phyloP scores from a whole-genome alignment of 2,797 vertebrate species.

The Diplodus puntazzo region DNA sequence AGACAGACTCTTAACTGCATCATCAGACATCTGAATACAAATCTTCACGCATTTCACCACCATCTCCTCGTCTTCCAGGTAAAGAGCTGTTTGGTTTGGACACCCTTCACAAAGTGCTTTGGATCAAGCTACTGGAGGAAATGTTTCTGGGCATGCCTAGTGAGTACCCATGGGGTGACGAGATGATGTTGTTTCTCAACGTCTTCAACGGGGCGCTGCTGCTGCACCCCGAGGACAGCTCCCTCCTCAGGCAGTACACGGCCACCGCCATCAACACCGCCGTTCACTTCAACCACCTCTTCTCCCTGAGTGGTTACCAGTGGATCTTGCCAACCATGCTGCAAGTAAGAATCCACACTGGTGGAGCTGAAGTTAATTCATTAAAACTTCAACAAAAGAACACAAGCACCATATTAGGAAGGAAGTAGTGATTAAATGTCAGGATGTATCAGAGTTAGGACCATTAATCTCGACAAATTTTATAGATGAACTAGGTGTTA shows the following conservation, averaged over 20 bases:
- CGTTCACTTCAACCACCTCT: conserved; percentile 98
- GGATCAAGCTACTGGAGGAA: conserved; percentile 98
- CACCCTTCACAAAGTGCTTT: conserved; percentile 97
- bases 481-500: no score
- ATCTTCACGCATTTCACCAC: background rate
- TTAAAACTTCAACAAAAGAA: no score
- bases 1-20: background rate
- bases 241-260: conserved; percentile 95
- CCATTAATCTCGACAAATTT: no score
- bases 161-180: conserved; percentile 98
- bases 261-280: conserved; percentile 99
- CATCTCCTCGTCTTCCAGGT: conserved; percentile 73
- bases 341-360: conserved; percentile 84
- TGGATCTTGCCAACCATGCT: conserved; percentile 99
- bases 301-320: conserved; percentile 98
- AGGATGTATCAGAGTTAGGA: no score
- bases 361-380: background rate
- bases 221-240: conserved; percentile 96
- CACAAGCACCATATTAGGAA: no score
- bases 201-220: conserved; percentile 97
- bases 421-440: no score
- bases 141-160: conserved; percentile 99
- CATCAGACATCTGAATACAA: background rate
- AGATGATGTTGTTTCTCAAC: conserved; percentile 99
- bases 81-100: conserved; percentile 98